Conservation (phyloP, 2,888 invertebrate genomes). For the Dicranocentrus wangi region DNA sequence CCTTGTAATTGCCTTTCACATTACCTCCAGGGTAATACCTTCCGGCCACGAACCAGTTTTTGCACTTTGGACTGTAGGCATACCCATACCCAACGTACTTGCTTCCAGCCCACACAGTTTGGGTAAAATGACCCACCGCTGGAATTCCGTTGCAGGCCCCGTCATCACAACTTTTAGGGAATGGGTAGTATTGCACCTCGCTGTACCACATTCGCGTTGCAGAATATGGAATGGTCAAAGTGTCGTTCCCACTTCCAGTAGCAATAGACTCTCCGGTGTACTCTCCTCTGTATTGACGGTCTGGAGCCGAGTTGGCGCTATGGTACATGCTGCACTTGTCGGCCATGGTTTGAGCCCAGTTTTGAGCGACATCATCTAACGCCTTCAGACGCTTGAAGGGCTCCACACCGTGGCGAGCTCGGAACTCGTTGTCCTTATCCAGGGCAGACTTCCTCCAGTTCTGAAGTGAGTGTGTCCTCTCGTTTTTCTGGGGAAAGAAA, state of each 20-base stretch:
- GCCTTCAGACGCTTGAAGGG: background rate
- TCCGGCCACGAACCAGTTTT: background rate
- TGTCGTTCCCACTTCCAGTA: background rate
- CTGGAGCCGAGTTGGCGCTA: background rate
- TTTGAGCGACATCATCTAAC: slow-evolving; percentile 15
- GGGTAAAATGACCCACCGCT: slow-evolving; percentile 15
- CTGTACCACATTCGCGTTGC: slow-evolving; percentile 4
- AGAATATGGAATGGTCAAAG: background rate
- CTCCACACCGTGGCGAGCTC: background rate
- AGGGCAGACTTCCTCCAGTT: background rate
- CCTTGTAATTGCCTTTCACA: background rate
- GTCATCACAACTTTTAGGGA: background rate
- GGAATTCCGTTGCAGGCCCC: background rate
- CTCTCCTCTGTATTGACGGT: background rate
- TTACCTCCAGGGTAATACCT: slow-evolving; percentile 28
- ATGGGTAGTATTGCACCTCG: slow-evolving; percentile 18
- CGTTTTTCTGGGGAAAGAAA: background rate
- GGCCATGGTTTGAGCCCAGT: slow-evolving; percentile 7
- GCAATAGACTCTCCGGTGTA: slow-evolving; percentile 5
- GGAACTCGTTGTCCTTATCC: slow-evolving; percentile 5
- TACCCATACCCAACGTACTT: slow-evolving; percentile 23
- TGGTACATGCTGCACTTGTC: background rate
- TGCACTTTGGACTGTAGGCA: background rate
- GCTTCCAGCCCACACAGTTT: slow-evolving; percentile 1
- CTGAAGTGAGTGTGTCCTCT: background rate